Base-by-base conservation (phyloP, 2,888 invertebrate genomes). In the Amphipoea oculea region DNA sequence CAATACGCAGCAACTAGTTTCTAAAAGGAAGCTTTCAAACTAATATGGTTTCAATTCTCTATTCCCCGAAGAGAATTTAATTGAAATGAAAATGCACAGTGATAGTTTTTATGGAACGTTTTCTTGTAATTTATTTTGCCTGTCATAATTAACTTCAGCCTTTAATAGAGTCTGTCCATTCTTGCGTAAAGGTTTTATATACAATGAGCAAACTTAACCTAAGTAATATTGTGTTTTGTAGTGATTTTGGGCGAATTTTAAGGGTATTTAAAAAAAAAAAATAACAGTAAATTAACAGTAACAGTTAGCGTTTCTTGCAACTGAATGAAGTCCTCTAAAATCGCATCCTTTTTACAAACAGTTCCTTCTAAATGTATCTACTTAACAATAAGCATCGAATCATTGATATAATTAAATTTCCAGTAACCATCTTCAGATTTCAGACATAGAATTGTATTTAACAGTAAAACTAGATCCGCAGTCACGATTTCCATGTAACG, bases 401-500 rank as follows among this genome's bases (percentile, higher is more conserved):
- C 14, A 51, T 54, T 29, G 2, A 14, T 48, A 29, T 42, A 68
- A 84, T 65, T 36, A 66, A 72, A 76, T 76, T 63, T 62, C 57
- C 36, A 71, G 42, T n/a, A 62, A 68, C 20, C n/a, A 73, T 71
- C 70, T 69, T 62, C n/a, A 62, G 66, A 87, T 79, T 63, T 73
- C 57, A 68, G 57, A 76, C 48, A 48, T 36, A 48, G 36, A 48
- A 74, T 76, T 29, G 12, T 71, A 74, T 74, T 68, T 74, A 84
- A 87, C 87, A 62, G 84, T 79, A 60, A 72, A 67, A 68, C 23
- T 20, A 72, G 69, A 79, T 72, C 42, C 51, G 68, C 29, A 73
- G 74, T 72, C 87, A 85, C 87, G 85, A 84, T 74, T 69, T 72
- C 84, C 71, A 85, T 84, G 80, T 87, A 87, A 85, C 87, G 85